These are phyloP conservation scores for Trichechus manatus DNA, from an alignment of 2,113 vertebrate species.

Conservation along the genomic window DNA sequence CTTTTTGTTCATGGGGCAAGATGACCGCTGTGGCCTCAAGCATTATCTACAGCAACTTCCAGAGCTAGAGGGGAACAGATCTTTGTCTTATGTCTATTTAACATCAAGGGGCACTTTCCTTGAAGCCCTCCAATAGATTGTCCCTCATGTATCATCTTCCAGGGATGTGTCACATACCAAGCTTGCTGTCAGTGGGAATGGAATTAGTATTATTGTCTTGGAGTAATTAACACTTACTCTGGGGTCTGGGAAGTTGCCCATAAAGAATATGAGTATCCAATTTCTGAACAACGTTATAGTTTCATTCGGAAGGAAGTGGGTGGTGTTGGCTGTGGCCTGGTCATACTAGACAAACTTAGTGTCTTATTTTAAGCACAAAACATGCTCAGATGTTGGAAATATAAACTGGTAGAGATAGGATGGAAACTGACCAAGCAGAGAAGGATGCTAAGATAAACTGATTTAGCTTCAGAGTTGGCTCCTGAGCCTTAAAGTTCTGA, in stretches of 20 bases:
- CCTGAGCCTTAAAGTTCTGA: background rate
- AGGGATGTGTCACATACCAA: background rate
- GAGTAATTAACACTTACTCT: constrained; percentile 2
- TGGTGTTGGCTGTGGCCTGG: background rate
- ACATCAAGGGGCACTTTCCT: background rate
- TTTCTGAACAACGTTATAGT: background rate
- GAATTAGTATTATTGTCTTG: background rate
- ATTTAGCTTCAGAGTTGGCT: background rate
- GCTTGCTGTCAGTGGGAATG: background rate
- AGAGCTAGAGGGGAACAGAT: background rate
- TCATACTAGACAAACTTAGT: background rate
- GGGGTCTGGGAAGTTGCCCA: background rate
- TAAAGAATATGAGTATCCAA: background rate
- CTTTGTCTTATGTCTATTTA: background rate
- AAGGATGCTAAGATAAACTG: background rate
- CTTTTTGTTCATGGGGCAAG: background rate
- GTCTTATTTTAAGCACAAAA: background rate
- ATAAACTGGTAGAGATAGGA: background rate
- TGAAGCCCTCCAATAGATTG: background rate
- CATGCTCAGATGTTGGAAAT: background rate
- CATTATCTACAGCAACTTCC: background rate
- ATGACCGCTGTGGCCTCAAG: background rate
- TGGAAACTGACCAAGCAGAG: background rate
- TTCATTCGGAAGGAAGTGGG: background rate
- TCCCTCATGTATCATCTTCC: background rate